Evolutionary conservation across 2,113 vertebrate genomes (phyloP), one percentile per base, ranked within the genome.

Genomic region (Shinisaurus crocodilurus): DNA sequence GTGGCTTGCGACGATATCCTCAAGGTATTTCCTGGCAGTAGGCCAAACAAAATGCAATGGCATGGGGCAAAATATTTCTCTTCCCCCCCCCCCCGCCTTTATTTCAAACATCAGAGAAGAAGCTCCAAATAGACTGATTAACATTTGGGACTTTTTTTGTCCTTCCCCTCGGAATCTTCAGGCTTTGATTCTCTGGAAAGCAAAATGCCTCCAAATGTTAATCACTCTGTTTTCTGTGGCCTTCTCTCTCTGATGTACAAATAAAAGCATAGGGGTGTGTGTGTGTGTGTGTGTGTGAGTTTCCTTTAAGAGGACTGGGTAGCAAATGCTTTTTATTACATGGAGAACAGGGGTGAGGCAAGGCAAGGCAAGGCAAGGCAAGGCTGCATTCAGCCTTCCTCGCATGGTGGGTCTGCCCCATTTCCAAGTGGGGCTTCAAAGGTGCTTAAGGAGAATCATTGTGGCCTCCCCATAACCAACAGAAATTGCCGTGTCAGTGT

Each of bases 51-150:
- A 95, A 72, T 1, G 3, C 20, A 82, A 13, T 57, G n/a, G n/a
- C n/a, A n/a, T 85, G 45, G 7, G 54, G 23, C n/a, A n/a, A n/a
- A n/a, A 12, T 85, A 50, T 76, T 40, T 65, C 13, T 43, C 60
- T 48, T 16, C 15, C 60, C 50, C 57, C 13, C 48, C n/a, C 45
- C 34, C 25, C 25, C 5, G 5, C 29, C 15, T 67, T 43, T n/a
- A 50, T 89, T 69, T 86, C 40, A 57, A 80, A 72, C 57, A 82
- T 86, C 83, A 75, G 69, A 91, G 82, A n/a, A 91, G 69, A 75
- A 82, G 60, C 83, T 82, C 83, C 77, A 89, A 89, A 92, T 65
- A 82, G 84, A 82, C 70, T 89, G 83, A 86, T 69, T 63, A 82
- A 81, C 57, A 27, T 88, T 91, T 88, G 87, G 87, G 50, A 85